Conservation (phyloP, 2,113 vertebrate genomes). For the Poeciliopsis turrubarensis region DNA sequence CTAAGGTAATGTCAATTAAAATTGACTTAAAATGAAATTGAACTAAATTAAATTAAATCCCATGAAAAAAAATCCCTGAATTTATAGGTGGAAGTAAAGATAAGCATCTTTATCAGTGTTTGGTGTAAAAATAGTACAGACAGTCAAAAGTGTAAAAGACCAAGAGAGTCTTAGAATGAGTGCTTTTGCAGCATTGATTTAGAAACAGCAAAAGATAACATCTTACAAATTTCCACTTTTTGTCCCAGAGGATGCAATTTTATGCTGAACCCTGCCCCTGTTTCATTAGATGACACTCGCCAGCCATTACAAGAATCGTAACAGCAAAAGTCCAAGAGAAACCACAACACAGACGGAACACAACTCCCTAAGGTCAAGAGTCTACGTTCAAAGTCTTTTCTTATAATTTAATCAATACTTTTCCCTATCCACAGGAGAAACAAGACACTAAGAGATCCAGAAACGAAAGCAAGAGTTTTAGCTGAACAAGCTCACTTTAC, state of each 20-base stretch:
- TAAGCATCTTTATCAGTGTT: too few relatives aligned
- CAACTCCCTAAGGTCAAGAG: constrained; percentile 40
- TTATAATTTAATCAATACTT: constrained; percentile 59
- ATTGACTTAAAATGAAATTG: too few relatives aligned
- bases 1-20: too few relatives aligned
- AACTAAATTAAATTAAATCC: too few relatives aligned
- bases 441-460: constrained; percentile 35
- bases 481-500: constrained; percentile 61
- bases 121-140: too few relatives aligned
- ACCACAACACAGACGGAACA: constrained; percentile 38
- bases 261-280: background rate
- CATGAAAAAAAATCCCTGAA: too few relatives aligned
- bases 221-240: background rate
- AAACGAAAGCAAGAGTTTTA: constrained; percentile 52
- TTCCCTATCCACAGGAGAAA: constrained; percentile 42
- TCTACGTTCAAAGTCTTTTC: constrained; percentile 65
- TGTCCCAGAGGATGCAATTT: background rate
- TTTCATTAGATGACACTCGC: constrained; percentile 31
- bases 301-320: constrained; percentile 11
- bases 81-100: too few relatives aligned
- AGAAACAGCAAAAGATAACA: background rate
- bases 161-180: background rate
- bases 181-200: background rate
- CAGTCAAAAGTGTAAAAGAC: too few relatives aligned
- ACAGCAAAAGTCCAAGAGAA: constrained; percentile 35